These are phyloP conservation scores for Magallana gigas DNA, from an alignment of 1,140 invertebrate genomes.

Conservation along the genomic window DNA sequence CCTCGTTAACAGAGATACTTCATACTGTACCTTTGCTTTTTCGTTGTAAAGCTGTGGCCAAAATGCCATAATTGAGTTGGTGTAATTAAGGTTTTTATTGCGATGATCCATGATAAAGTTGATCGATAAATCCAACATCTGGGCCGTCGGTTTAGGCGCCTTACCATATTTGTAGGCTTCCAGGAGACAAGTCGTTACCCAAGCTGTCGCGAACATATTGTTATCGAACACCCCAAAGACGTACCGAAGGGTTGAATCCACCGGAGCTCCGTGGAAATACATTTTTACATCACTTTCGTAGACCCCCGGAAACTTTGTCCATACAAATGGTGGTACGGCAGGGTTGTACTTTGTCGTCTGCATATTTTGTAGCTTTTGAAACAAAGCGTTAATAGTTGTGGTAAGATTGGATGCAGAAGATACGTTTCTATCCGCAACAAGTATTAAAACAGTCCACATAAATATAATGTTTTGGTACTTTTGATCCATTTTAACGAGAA, in stretches of 20 bases:
- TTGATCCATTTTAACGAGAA: not conserved
- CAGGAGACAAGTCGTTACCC: slow-evolving; percentile 69
- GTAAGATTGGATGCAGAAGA: not conserved
- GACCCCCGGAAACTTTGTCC: slow-evolving; percentile 68
- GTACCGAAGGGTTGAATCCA: slow-evolving; percentile 63
- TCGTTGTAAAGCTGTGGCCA: slow-evolving; percentile 65
- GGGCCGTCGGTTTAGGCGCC: slow-evolving; percentile 65
- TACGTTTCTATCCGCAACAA: not conserved
- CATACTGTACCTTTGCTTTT: slow-evolving; percentile 49
- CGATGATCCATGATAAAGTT: slow-evolving; percentile 57
- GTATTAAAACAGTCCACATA: not conserved
- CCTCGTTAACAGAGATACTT: not conserved
- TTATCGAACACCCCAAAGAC: slow-evolving; percentile 71
- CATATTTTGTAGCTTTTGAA: slow-evolving; percentile 55
- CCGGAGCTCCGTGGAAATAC: slow-evolving; percentile 72
- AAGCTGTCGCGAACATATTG: slow-evolving; percentile 76
- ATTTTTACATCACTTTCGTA: slow-evolving; percentile 72
- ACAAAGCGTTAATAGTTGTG: slow-evolving; percentile 55
- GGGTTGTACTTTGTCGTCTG: slow-evolving; percentile 64
- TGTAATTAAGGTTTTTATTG: slow-evolving; percentile 65
- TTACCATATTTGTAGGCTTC: slow-evolving; percentile 70
- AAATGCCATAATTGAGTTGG: slow-evolving; percentile 67
- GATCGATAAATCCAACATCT: slow-evolving; percentile 60
- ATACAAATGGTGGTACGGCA: slow-evolving; percentile 61
- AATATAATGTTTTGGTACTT: not conserved